phyloP scores from a whole-genome alignment of 2,888 invertebrate genomes.

The Belgica antarctica region DNA sequence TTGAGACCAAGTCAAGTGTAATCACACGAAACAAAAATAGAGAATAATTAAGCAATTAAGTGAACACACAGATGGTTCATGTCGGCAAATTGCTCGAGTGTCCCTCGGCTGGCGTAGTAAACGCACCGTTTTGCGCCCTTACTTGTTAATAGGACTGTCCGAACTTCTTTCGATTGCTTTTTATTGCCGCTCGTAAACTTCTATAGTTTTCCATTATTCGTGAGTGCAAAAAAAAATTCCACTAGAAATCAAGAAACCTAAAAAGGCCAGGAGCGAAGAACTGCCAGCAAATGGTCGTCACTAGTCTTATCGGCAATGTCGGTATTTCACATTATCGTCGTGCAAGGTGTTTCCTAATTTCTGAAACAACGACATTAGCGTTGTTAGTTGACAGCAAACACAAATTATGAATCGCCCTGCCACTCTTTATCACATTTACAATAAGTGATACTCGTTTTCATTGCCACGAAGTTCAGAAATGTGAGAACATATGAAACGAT shows the following conservation, averaged over 20 bases:
- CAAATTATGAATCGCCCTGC: too few relatives aligned
- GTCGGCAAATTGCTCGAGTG: too few relatives aligned
- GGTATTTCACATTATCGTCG: not conserved
- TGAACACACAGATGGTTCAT: not conserved
- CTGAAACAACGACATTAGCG: too few relatives aligned
- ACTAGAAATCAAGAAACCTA: not conserved
- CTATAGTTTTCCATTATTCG: not conserved
- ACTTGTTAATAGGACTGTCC: not conserved
- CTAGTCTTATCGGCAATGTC: not conserved
- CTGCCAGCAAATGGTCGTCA: not conserved
- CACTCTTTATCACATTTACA: too few relatives aligned
- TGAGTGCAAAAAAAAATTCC: not conserved
- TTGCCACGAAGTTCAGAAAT: too few relatives aligned
- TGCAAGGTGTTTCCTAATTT: not conserved
- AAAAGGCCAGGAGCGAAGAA: not conserved
- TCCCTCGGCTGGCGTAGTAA: not conserved
- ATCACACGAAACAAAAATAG: not conserved
- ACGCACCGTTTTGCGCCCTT: not conserved
- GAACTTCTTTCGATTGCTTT: not conserved
- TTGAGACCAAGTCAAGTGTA: not conserved
- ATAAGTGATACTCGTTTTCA: too few relatives aligned
- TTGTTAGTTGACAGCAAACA: too few relatives aligned
- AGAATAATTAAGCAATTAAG: conserved; percentile 21
- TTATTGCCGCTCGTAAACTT: not conserved
- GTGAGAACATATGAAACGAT: too few relatives aligned